Percentiles rank a stretch among this genome's conserved stretches.
These are phyloP conservation scores for Drosophila longiperda DNA, from an alignment of 2,888 invertebrate species.

Conservation along the genomic window DNA sequence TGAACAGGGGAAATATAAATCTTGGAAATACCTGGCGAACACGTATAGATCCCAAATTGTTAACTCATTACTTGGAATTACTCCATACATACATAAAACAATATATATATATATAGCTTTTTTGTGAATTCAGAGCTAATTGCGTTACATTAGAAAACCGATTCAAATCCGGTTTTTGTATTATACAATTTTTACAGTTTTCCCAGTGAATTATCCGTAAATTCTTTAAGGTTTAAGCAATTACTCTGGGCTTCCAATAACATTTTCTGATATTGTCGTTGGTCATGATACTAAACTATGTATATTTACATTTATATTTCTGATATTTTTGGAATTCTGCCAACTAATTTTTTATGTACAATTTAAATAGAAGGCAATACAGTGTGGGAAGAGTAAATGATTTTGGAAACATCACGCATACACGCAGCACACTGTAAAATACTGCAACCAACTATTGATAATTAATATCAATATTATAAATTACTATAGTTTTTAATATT, in stretches of 20 bases:
- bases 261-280: not conserved
- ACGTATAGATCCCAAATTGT: slow-evolving; percentile 16
- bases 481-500: not conserved
- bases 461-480: not conserved
- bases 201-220: not conserved
- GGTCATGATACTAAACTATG: slow-evolving; percentile 4
- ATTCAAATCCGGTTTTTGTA: slow-evolving; percentile 13
- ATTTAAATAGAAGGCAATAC: slow-evolving; percentile 8
- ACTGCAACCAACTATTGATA: not conserved
- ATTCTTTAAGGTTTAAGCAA: not conserved
- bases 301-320: not conserved
- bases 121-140: not conserved
- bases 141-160: not conserved
- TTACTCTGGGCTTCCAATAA: not conserved
- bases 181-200: not conserved
- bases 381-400: slow-evolving; percentile 26
- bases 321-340: slow-evolving; percentile 10
- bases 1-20: not conserved
- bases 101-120: not conserved
- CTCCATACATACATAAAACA: not conserved
- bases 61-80: not conserved
- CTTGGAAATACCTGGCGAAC: slow-evolving; percentile 1
- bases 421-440: slow-evolving; percentile 13
- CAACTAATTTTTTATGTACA: slow-evolving; percentile 6
- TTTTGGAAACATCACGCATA: slow-evolving; percentile 55